These are phyloP conservation scores for Lycaon pictus DNA, from an alignment of 2,113 vertebrate genomes.

Conservation along the genomic window DNA sequence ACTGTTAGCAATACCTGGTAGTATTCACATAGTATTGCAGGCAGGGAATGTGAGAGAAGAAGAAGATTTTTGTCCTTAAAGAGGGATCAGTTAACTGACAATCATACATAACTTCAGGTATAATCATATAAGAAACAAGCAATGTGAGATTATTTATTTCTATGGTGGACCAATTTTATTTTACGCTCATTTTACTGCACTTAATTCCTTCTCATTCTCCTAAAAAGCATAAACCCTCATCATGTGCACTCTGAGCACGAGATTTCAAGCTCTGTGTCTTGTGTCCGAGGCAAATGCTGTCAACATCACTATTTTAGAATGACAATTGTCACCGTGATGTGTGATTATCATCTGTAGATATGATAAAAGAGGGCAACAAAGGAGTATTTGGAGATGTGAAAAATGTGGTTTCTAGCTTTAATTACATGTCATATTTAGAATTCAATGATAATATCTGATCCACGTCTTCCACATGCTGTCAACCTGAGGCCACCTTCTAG, in stretches of 20 bases:
- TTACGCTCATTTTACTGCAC: background rate
- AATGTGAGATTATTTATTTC: background rate
- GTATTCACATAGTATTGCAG: background rate
- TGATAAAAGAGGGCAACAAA: background rate
- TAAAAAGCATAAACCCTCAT: background rate
- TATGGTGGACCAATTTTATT: background rate
- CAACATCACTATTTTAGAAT: background rate
- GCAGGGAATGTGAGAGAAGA: background rate
- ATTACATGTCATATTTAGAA: background rate
- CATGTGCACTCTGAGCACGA: background rate
- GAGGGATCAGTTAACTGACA: background rate
- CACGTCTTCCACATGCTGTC: rapidly evolving
- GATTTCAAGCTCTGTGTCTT: background rate
- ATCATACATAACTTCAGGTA: background rate
- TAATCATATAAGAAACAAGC: background rate
- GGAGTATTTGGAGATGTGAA: background rate
- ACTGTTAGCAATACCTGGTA: background rate
- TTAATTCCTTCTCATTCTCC: background rate
- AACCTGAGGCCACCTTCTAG: background rate
- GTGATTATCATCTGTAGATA: background rate
- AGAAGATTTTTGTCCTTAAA: background rate
- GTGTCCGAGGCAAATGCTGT: background rate
- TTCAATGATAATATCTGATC: background rate
- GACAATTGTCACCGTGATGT: background rate
- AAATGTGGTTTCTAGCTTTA: background rate